A percentile compares a stretch with the other conserved stretches of the same genome.
phyloP scores from a whole-genome alignment of 2,888 invertebrate genomes.

The Eupithecia inturbata region DNA sequence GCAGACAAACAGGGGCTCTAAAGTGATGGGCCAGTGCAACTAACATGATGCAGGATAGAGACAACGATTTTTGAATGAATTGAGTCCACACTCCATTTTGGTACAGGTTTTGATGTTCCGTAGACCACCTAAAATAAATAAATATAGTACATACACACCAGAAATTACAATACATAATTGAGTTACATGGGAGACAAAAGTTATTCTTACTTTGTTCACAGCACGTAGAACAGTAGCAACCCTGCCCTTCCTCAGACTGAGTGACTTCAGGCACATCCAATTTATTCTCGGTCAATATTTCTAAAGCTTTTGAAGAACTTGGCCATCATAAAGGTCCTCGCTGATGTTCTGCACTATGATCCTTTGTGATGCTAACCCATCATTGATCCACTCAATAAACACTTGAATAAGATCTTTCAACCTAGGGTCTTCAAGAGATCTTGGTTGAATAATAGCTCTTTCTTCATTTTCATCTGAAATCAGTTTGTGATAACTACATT shows the following conservation, averaged over 20 bases:
- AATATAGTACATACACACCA: not conserved
- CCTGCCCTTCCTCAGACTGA: conserved; percentile 98
- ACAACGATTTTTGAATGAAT: conserved; percentile 98
- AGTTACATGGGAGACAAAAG: not conserved
- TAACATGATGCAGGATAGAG: conserved; percentile 95
- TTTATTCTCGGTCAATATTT: conserved; percentile 94
- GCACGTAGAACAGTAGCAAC: conserved; percentile 94
- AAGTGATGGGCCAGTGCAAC: conserved; percentile 97
- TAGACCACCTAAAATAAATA: conserved; percentile 84
- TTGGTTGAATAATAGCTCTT: conserved; percentile 96
- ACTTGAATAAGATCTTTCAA: conserved; percentile 93
- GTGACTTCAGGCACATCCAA: conserved; percentile 99
- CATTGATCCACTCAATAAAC: conserved; percentile 99
- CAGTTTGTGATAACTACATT: not conserved
- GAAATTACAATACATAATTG: not conserved
- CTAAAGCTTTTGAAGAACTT: conserved; percentile 89
- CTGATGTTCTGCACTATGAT: conserved; percentile 98
- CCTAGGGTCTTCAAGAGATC: conserved; percentile 93
- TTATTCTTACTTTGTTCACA: conserved; percentile 89
- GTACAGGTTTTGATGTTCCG: conserved; percentile 89
- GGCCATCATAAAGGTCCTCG: conserved; percentile 99
- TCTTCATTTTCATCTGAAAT: conserved; percentile 97
- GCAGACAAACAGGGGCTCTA: conserved; percentile 97
- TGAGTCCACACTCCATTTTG: conserved; percentile 98
- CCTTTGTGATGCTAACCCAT: conserved; percentile 97